Conservation (phyloP, 2,797 vertebrate genomes). For the Coccyzus lansbergi region DNA sequence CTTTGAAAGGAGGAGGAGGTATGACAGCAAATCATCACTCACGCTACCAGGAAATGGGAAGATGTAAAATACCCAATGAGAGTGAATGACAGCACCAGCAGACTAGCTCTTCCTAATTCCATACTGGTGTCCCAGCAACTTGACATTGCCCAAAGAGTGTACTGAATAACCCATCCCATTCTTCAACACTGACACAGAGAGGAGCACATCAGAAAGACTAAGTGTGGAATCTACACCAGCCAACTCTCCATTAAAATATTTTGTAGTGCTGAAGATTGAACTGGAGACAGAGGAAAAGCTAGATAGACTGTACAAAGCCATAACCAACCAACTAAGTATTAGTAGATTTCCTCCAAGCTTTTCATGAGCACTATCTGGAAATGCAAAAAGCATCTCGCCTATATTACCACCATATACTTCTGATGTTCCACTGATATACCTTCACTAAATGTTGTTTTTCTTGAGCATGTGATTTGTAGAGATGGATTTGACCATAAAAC, state of each 20-base stretch:
- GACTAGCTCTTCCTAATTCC: not conserved
- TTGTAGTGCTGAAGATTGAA: not conserved
- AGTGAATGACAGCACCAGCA: not conserved
- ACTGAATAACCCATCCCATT: not conserved
- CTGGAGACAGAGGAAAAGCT: not conserved
- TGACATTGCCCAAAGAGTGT: not conserved
- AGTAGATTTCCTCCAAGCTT: constrained; percentile 70
- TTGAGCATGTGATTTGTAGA: not conserved
- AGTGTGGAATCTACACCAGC: not conserved
- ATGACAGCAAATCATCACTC: not conserved
- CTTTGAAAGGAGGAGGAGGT: not conserved
- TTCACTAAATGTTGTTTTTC: not conserved
- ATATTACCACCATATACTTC: not conserved
- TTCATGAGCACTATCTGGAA: constrained; percentile 77
- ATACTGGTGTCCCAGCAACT: not conserved
- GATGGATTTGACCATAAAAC: not conserved
- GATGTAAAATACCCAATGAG: not conserved
- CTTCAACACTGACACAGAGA: not conserved
- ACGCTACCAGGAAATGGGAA: not conserved
- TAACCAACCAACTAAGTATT: constrained; percentile 73
- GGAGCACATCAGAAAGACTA: not conserved
- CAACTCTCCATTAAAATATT: not conserved
- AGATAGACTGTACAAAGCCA: constrained; percentile 65
- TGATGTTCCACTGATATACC: not conserved
- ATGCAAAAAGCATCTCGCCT: not conserved